Percentiles rank a stretch among this genome's conserved stretches.
These are phyloP conservation scores for Alviniconcha strummeri DNA, from an alignment of 2,888 invertebrate species.

Conservation along the genomic window DNA sequence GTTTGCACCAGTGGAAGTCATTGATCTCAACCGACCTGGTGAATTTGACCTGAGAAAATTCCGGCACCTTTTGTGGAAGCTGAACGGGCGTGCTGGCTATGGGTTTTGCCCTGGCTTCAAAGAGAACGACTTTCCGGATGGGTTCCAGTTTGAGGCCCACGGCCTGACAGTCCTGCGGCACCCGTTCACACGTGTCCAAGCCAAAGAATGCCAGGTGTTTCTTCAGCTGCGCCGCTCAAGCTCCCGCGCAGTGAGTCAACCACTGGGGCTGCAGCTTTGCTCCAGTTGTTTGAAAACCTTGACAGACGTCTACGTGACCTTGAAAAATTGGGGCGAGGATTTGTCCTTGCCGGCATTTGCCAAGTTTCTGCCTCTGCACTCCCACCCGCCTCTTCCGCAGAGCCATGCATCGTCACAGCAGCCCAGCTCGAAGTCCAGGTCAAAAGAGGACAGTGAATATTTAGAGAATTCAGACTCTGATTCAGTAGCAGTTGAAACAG, in stretches of 20 bases:
- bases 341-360: conserved; percentile 3
- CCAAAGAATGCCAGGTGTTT: conserved; percentile 16
- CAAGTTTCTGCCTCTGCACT: conserved; percentile 1
- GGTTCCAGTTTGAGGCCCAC: conserved; percentile 5
- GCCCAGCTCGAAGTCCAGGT: no score
- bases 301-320: not conserved
- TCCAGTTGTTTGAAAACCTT: conserved; percentile 1
- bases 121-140: conserved; percentile 14
- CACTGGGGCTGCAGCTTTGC: conserved; percentile 19
- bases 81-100: conserved; percentile 24
- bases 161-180: conserved; percentile 18
- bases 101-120: conserved; percentile 32
- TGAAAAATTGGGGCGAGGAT: not conserved
- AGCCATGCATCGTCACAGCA: no score
- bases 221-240: conserved; percentile 7
- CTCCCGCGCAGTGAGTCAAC: conserved; percentile 2
- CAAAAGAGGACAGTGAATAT: no score
- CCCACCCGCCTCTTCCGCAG: not conserved
- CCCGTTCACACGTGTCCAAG: conserved; percentile 28
- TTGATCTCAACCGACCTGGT: not conserved
- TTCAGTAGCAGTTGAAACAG: no score
- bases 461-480: no score
- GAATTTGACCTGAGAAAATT: conserved; percentile 5
- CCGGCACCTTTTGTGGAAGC: conserved; percentile 5
- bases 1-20: conserved; percentile 12